Conservation (phyloP, 2,888 invertebrate genomes). For the Melieria picta region DNA sequence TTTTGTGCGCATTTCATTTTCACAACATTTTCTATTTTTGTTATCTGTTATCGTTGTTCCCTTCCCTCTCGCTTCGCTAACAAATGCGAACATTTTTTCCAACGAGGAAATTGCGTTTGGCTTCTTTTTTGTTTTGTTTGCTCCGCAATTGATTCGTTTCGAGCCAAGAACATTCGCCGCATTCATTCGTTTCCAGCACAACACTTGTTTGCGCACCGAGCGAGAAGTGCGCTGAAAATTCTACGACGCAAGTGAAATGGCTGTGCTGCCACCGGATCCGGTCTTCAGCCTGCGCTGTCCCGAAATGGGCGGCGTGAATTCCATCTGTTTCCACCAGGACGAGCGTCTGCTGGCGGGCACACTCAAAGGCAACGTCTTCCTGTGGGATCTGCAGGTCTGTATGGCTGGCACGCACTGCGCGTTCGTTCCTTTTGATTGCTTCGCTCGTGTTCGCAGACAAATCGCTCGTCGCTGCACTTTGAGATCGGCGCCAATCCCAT, state of each 20-base stretch:
- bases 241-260: conserved; percentile 66
- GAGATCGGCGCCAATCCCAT: conserved; percentile 71
- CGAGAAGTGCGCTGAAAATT: too few species aligned
- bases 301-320: conserved; percentile 78
- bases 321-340: conserved; percentile 76
- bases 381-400: conserved; percentile 82
- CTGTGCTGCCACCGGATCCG: conserved; percentile 78
- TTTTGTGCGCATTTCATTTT: too few species aligned
- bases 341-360: conserved; percentile 79
- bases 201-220: too few species aligned
- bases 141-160: too few species aligned
- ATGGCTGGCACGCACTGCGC: neutral
- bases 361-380: conserved; percentile 77
- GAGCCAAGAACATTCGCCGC: too few species aligned
- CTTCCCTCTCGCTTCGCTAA: too few species aligned
- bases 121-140: too few species aligned
- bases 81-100: too few species aligned
- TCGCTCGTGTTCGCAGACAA: conserved; percentile 69
- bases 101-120: too few species aligned
- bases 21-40: too few species aligned
- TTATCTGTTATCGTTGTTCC: too few species aligned
- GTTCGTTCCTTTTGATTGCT: neutral
- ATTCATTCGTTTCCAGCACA: too few species aligned
- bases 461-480: conserved; percentile 75
- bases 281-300: conserved; percentile 76